phyloP scores from a whole-genome alignment of 2,888 invertebrate species.

The Ochropacha duplaris region DNA sequence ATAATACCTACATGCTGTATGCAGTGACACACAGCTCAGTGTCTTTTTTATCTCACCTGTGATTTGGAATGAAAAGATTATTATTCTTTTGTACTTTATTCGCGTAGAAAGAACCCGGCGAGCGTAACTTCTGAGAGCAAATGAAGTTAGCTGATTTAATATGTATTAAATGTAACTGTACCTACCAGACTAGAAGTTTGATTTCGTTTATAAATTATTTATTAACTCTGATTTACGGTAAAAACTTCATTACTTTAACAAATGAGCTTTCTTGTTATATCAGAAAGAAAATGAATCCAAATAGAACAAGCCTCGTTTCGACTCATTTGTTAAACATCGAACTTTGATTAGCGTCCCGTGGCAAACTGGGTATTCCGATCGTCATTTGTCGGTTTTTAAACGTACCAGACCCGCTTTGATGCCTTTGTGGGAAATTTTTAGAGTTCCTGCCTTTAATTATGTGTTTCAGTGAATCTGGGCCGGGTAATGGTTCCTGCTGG shows the following conservation, averaged over 20 bases:
- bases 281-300: neutral
- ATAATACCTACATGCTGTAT: too few relatives aligned
- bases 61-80: neutral
- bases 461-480: conserved; percentile 46
- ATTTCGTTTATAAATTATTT: neutral
- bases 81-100: neutral
- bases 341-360: conserved; percentile 7
- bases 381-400: conserved; percentile 38
- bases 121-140: neutral
- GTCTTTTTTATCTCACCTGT: neutral
- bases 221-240: too few relatives aligned
- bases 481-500: conserved; percentile 13
- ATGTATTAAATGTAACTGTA: neutral
- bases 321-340: neutral
- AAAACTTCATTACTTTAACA: too few relatives aligned
- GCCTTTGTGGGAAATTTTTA: conserved; percentile 40
- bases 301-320: neutral
- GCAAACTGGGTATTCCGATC: conserved; percentile 12
- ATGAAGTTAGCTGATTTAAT: neutral
- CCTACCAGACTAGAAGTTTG: neutral
- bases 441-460: conserved; percentile 65
- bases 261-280: neutral
- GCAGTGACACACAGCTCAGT: too few relatives aligned
- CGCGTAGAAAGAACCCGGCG: neutral
- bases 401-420: conserved; percentile 29